Evolutionary conservation across 2,797 vertebrate species (phyloP).

Genomic region (Triplophysa bombifrons): DNA sequence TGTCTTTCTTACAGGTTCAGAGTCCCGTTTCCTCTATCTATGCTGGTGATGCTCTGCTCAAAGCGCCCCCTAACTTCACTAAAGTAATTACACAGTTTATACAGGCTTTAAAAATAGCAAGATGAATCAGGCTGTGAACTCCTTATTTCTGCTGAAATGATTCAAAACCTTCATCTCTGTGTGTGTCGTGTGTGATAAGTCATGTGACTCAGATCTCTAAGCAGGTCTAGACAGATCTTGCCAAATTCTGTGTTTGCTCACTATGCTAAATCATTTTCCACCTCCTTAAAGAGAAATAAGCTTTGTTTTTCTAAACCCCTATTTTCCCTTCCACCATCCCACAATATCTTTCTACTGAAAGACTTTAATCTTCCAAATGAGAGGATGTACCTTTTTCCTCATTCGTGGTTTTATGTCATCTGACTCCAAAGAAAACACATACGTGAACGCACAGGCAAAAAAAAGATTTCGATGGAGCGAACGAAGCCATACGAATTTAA

Average conservation of each 20-base stretch:
- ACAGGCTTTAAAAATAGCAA: background rate
- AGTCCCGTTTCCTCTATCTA: slow-evolving; percentile 84
- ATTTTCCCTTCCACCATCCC: slow-evolving; percentile 14
- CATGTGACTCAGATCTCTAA: slow-evolving; percentile 57
- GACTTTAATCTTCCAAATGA: slow-evolving; percentile 66
- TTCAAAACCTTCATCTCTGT: background rate
- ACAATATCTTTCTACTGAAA: slow-evolving; percentile 43
- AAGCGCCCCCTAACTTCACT: slow-evolving; percentile 83
- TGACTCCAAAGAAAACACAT: slow-evolving; percentile 38
- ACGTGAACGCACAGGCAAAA: slow-evolving; percentile 18
- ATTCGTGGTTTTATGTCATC: slow-evolving; percentile 42
- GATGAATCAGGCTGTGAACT: background rate
- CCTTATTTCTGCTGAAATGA: background rate
- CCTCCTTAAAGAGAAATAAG: slow-evolving; percentile 65
- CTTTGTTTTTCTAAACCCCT: slow-evolving; percentile 62
- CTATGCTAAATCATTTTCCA: slow-evolving; percentile 70
- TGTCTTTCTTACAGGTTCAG: slow-evolving; percentile 75
- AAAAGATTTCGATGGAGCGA: slow-evolving; percentile 28
- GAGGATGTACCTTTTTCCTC: slow-evolving; percentile 53
- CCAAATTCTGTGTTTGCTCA: slow-evolving; percentile 61
- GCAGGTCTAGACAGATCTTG: slow-evolving; percentile 63
- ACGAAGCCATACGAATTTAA: background rate
- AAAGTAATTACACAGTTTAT: slow-evolving; percentile 77
- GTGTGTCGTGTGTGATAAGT: slow-evolving; percentile 37
- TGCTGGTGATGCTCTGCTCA: slow-evolving; percentile 71